These are phyloP conservation scores for Craniophora ligustri DNA, from an alignment of 2,888 invertebrate species.

Conservation along the genomic window DNA sequence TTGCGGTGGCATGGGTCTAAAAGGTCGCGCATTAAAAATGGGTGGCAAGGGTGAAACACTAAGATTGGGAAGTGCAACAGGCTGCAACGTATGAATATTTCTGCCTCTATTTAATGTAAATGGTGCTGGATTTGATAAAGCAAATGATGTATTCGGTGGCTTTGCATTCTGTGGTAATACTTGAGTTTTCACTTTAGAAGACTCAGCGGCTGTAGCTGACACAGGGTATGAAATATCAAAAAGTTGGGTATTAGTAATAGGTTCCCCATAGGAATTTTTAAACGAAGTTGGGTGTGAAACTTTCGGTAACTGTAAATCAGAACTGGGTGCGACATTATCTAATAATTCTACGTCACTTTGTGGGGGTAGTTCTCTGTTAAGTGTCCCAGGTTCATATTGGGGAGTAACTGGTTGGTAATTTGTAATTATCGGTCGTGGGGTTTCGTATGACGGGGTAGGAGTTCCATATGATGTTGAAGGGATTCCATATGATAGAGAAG, in stretches of 20 bases:
- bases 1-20: slow-evolving; percentile 72
- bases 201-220: slow-evolving; percentile 80
- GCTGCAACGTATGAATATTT: slow-evolving; percentile 85
- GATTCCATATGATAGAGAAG: slow-evolving; percentile 56
- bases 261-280: slow-evolving; percentile 83
- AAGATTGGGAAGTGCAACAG: slow-evolving; percentile 90
- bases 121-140: slow-evolving; percentile 81
- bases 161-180: slow-evolving; percentile 69
- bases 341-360: slow-evolving; percentile 68
- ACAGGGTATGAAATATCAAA: slow-evolving; percentile 75
- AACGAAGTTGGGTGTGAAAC: slow-evolving; percentile 74
- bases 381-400: slow-evolving; percentile 61
- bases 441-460: slow-evolving; percentile 59
- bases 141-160: slow-evolving; percentile 72
- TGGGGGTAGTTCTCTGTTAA: slow-evolving; percentile 69
- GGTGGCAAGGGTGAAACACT: slow-evolving; percentile 90
- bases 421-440: slow-evolving; percentile 61
- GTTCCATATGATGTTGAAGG: slow-evolving; percentile 59
- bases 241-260: slow-evolving; percentile 71
- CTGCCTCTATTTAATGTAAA: slow-evolving; percentile 81
- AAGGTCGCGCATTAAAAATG: slow-evolving; percentile 90
- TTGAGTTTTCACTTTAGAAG: slow-evolving; percentile 79
- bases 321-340: slow-evolving; percentile 61
- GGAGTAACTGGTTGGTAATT: slow-evolving; percentile 64
- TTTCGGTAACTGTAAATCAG: slow-evolving; percentile 75